Conservation (phyloP, 1,140 invertebrate genomes). For the Frieseomelitta varia region DNA sequence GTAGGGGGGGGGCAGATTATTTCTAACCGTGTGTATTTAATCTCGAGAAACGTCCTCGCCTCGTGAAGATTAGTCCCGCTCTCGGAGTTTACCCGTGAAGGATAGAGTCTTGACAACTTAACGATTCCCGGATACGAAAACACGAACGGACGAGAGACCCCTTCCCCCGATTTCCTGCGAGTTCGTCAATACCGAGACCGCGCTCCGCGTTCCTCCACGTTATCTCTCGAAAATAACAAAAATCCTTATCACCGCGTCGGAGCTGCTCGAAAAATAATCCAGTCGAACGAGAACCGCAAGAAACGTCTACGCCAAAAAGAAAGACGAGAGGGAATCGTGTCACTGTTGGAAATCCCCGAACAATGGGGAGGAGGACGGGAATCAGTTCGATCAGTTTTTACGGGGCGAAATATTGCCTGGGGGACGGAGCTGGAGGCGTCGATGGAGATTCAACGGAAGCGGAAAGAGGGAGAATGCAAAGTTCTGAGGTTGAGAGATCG, state of each 20-base stretch:
- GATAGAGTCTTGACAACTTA: slow-evolving; percentile 27
- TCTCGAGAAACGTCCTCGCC: neutral
- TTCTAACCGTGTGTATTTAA: neutral
- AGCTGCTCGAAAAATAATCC: neutral
- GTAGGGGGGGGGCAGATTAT: neutral
- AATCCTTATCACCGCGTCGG: too few relatives aligned
- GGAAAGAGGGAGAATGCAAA: neutral
- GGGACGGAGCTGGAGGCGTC: too few relatives aligned
- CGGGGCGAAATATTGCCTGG: neutral
- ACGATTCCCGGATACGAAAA: slow-evolving; percentile 11
- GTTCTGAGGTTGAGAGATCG: neutral
- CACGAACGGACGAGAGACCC: neutral
- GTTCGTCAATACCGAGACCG: slow-evolving; percentile 2
- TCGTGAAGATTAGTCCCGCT: neutral
- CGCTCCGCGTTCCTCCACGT: neutral
- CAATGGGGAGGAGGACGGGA: neutral
- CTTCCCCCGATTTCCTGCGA: neutral
- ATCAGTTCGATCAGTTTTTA: slow-evolving; percentile 37
- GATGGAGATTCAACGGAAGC: slow-evolving; percentile 18
- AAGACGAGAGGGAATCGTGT: neutral
- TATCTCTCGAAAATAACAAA: neutral
- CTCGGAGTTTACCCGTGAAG: neutral
- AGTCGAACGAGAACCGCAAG: neutral
- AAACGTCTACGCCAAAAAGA: neutral
- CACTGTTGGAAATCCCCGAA: slow-evolving; percentile 3